Evolutionary conservation across 2,797 vertebrate species (phyloP).

Genomic region (Scomberomorus guttatus): DNA sequence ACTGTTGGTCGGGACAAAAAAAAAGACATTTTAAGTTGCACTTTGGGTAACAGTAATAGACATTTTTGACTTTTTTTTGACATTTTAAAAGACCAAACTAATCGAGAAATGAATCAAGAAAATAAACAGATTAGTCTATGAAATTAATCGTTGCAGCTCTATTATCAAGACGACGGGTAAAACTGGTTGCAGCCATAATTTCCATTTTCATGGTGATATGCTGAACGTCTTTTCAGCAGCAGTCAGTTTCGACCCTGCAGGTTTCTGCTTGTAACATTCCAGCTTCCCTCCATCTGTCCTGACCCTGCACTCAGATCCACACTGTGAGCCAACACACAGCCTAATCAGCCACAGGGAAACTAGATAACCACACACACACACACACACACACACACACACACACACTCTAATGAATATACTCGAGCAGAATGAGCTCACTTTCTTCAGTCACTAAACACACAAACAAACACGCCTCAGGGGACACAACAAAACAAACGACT

Average conservation of each 20-base stretch:
- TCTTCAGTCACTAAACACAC: neutral
- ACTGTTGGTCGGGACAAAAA: no score
- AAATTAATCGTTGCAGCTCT: no score
- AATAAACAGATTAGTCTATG: no score
- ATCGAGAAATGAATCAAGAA: no score
- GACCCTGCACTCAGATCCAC: neutral
- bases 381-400: neutral
- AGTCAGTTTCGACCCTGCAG: slow-evolving; percentile 1
- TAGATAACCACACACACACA: neutral
- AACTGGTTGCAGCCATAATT: no score
- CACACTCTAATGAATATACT: no score
- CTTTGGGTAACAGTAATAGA: no score
- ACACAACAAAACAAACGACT: neutral
- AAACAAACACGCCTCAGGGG: slow-evolving; percentile 3
- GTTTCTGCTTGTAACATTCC: slow-evolving; percentile 50
- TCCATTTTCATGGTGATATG: no score
- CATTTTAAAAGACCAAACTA: no score
- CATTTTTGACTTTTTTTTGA: no score
- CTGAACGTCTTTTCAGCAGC: neutral
- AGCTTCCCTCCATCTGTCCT: neutral
- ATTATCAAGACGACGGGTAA: no score
- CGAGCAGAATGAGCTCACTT: slow-evolving; percentile 5
- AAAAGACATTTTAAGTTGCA: no score
- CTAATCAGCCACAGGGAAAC: neutral
- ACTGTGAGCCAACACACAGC: neutral